phyloP scores from a whole-genome alignment of 1,140 invertebrate species.

The Armadillidium nasatum region DNA sequence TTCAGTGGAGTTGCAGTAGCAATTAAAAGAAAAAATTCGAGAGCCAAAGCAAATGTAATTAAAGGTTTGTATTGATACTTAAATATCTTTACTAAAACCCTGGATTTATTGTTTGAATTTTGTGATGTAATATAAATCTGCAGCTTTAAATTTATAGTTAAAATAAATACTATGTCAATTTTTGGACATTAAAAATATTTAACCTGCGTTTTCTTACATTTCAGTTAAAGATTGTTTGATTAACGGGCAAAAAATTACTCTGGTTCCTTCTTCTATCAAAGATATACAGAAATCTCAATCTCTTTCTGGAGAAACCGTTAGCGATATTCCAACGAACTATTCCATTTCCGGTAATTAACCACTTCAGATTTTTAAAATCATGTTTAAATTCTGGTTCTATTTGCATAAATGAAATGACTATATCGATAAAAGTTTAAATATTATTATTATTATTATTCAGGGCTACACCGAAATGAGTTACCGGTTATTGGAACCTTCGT shows the following conservation, averaged over 20 bases:
- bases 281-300: not conserved
- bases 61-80: not conserved
- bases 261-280: not conserved
- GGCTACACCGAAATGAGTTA: slow-evolving; percentile 55
- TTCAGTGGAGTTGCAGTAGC: not conserved
- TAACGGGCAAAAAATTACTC: not conserved
- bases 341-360: not conserved
- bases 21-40: not conserved
- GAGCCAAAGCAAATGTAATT: not conserved
- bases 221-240: not conserved
- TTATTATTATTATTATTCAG: not conserved
- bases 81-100: too few relatives aligned
- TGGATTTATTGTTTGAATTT: too few relatives aligned
- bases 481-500: slow-evolving; percentile 72
- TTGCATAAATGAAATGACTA: too few relatives aligned
- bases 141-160: too few relatives aligned
- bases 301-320: not conserved
- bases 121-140: too few relatives aligned
- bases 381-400: too few relatives aligned
- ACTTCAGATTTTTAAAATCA: too few relatives aligned
- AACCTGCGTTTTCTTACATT: not conserved
- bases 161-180: too few relatives aligned
- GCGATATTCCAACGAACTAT: not conserved
- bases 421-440: too few relatives aligned
- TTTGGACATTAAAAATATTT: too few relatives aligned